Evolutionary conservation across 2,797 vertebrate species (phyloP), one percentile per base, ranked within the genome.

Genomic region (Chaenodraco wilsoni): DNA sequence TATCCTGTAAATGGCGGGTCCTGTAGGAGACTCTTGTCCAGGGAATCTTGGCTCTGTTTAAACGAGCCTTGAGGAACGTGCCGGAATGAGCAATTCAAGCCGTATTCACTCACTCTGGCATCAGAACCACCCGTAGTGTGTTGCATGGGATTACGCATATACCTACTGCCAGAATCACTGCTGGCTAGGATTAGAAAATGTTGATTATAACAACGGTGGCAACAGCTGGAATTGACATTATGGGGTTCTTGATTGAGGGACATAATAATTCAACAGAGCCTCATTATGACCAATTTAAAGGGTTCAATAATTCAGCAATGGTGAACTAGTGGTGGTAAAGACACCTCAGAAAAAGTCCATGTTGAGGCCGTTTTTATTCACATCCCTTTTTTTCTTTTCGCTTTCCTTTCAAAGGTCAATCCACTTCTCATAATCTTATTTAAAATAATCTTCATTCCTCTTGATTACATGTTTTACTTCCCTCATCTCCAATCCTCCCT

Each of bases 101-200:
- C 75, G 75, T 65, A 81, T 83, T 88, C 86, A 80, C 72, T 84
- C 74, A 41, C 67, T 87, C 61, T 76, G 81, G 82, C 71, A 72
- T 60, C 67, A 84, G 87, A 91, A 84, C 79, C 88, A 88, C 82
- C 83, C 80, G 67, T 80, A 84, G 84, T 84, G 85, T 86, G 84
- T 92, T 87, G 83, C 83, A 78, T 64, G 71, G 69, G 77, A 82
- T 79, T 78, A 75, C 11, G 49, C 57, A 65, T 67, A 70, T 56
- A 65, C 65, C 56, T 49, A 72, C 69, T 50, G 84, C 85, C 88
- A 87, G 83, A 88, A 83, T 82, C 78, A 86, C 89, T 87, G 82
- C 83, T 49, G 69, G 84, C 81, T 78, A 86, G 76, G 84, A 86
- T 91, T 88, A 87, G 76, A 50, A 79, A 78, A 80, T 59, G 74